A percentile compares a stretch with the other conserved stretches of the same genome.
Evolutionary conservation across 2,888 invertebrate species (phyloP).

Genomic region (Plusia festucae): DNA sequence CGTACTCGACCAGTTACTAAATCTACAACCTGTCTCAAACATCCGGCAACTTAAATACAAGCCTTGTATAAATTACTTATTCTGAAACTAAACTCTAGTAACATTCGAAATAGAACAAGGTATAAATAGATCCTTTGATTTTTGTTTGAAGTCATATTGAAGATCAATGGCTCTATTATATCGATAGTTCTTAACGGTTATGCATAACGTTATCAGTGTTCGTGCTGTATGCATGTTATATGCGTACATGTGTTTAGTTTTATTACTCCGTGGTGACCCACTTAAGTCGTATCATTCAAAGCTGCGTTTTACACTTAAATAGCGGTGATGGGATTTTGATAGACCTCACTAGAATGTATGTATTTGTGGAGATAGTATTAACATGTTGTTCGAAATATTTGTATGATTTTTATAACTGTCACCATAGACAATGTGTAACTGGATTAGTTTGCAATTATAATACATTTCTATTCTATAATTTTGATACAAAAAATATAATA

Average conservation of each 20-base stretch:
- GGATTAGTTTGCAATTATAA: not conserved
- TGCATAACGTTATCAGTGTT: slow-evolving; percentile 54
- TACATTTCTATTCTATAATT: not conserved
- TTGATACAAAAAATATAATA: not conserved
- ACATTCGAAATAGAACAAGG: slow-evolving; percentile 29
- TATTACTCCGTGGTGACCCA: slow-evolving; percentile 66
- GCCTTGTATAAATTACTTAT: slow-evolving; percentile 45
- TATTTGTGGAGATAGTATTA: slow-evolving; percentile 10
- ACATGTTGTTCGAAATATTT: not conserved
- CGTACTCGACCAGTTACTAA: slow-evolving; percentile 60
- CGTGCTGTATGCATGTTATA: slow-evolving; percentile 44
- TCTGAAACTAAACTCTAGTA: slow-evolving; percentile 24
- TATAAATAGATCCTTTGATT: slow-evolving; percentile 16
- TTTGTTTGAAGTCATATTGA: slow-evolving; percentile 27
- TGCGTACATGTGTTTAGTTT: slow-evolving; percentile 50
- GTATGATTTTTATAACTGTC: not conserved
- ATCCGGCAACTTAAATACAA: slow-evolving; percentile 54
- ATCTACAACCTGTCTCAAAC: slow-evolving; percentile 61
- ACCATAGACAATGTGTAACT: not conserved
- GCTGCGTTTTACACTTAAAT: slow-evolving; percentile 55
- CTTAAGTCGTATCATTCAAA: slow-evolving; percentile 63
- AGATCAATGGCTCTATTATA: slow-evolving; percentile 39
- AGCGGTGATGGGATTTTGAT: slow-evolving; percentile 41
- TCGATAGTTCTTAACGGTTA: slow-evolving; percentile 46
- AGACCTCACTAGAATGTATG: slow-evolving; percentile 14